A percentile compares a stretch with the other conserved stretches of the same genome.
Evolutionary conservation across 2,797 vertebrate genomes (phyloP).

Genomic region (Pipistrellus pygmaeus): DNA sequence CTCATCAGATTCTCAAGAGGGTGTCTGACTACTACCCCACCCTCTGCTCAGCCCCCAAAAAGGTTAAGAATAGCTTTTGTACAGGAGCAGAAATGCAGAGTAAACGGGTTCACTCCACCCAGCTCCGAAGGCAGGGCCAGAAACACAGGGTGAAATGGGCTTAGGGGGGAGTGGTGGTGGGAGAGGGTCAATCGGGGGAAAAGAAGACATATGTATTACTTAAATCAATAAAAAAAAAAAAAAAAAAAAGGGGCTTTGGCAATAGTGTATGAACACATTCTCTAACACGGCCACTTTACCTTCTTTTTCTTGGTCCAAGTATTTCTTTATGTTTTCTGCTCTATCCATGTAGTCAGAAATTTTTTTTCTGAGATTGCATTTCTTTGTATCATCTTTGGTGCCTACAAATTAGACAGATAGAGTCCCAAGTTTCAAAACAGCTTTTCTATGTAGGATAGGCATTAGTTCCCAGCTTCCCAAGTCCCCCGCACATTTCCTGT

Average conservation of each 20-base stretch:
- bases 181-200: too few relatives aligned
- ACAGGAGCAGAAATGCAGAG: background rate
- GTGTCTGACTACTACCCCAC: background rate
- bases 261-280: background rate
- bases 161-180: too few relatives aligned
- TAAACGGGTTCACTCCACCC: background rate
- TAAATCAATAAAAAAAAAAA: too few relatives aligned
- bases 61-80: conserved; percentile 1
- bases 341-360: conserved; percentile 95
- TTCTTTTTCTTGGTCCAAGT: conserved; percentile 94
- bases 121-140: background rate
- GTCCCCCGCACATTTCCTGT: background rate
- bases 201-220: too few relatives aligned
- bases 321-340: conserved; percentile 96
- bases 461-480: background rate
- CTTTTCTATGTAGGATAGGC: conserved; percentile 33
- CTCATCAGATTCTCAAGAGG: conserved; percentile 15
- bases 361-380: conserved; percentile 92
- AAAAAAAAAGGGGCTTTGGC: too few relatives aligned
- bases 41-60: background rate
- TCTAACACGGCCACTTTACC: conserved; percentile 85
- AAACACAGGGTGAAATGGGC: background rate
- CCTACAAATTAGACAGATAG: conserved; percentile 85
- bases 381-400: conserved; percentile 93
- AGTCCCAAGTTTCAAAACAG: conserved; percentile 50